phyloP scores from a whole-genome alignment of 2,113 vertebrate species.

The Sterrhoptilus dennistouni region DNA sequence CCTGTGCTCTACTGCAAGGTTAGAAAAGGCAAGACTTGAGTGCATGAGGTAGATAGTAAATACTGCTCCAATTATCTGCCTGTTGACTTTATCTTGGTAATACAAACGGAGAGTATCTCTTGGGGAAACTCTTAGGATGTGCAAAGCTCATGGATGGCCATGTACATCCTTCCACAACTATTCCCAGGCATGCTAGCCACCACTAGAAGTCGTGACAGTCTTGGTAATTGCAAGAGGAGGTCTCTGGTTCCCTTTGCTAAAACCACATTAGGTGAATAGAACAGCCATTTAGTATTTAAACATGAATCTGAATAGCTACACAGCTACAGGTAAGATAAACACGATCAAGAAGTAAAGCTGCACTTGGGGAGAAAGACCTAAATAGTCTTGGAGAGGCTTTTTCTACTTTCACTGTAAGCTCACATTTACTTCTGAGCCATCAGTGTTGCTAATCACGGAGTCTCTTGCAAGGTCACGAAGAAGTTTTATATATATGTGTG shows the following conservation, averaged over 20 bases:
- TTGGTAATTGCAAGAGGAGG: neutral
- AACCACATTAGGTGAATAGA: neutral
- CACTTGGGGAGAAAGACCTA: neutral
- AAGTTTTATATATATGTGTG: neutral
- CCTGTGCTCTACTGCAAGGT: neutral
- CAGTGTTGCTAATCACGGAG: neutral
- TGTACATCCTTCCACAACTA: neutral
- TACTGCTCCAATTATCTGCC: neutral
- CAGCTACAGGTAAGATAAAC: neutral
- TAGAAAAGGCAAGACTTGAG: neutral
- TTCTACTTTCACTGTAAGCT: neutral
- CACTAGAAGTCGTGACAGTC: neutral
- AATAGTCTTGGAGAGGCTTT: neutral
- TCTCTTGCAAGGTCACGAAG: neutral
- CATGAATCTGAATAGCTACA: neutral
- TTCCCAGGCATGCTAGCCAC: neutral
- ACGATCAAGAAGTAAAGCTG: neutral
- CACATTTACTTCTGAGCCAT: neutral
- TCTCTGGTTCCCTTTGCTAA: neutral
- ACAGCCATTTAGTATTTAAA: neutral
- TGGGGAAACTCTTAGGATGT: neutral
- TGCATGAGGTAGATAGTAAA: neutral
- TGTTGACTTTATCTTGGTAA: constrained; percentile 14
- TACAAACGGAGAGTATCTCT: neutral
- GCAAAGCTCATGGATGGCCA: neutral